These are phyloP conservation scores for Myiopsitta monachus DNA, from an alignment of 2,113 vertebrate species.

Conservation along the genomic window DNA sequence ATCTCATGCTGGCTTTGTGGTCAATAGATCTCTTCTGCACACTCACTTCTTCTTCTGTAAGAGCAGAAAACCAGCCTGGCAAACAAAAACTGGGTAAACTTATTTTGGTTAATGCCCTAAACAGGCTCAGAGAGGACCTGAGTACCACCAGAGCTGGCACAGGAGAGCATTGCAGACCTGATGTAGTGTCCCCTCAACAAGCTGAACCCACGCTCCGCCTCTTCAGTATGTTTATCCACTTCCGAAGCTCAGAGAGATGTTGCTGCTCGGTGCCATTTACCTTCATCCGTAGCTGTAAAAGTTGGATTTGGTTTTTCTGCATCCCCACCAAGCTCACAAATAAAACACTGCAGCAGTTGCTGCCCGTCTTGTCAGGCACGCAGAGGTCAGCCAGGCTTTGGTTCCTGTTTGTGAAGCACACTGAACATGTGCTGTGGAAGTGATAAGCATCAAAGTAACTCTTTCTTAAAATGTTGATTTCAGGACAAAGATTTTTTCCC, in stretches of 20 bases:
- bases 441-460: neutral
- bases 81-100: neutral
- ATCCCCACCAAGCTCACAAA: neutral
- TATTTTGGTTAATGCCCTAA: neutral
- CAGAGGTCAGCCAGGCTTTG: neutral
- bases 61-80: neutral
- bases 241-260: neutral
- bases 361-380: rapidly evolving
- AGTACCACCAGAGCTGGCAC: neutral
- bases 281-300: neutral
- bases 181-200: neutral
- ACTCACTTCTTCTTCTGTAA: neutral
- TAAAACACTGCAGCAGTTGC: neutral
- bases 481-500: neutral
- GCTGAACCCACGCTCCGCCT: neutral
- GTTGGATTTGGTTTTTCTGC: neutral
- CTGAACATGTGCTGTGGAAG: neutral
- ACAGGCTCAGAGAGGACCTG: rapidly evolving
- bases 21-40: neutral
- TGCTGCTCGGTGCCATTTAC: neutral
- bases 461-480: neutral
- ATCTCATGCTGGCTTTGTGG: neutral
- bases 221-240: neutral
- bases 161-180: neutral
- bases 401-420: neutral